These are phyloP conservation scores for Thalassarche chlororhynchos DNA, from an alignment of 2,113 vertebrate species.

Conservation along the genomic window DNA sequence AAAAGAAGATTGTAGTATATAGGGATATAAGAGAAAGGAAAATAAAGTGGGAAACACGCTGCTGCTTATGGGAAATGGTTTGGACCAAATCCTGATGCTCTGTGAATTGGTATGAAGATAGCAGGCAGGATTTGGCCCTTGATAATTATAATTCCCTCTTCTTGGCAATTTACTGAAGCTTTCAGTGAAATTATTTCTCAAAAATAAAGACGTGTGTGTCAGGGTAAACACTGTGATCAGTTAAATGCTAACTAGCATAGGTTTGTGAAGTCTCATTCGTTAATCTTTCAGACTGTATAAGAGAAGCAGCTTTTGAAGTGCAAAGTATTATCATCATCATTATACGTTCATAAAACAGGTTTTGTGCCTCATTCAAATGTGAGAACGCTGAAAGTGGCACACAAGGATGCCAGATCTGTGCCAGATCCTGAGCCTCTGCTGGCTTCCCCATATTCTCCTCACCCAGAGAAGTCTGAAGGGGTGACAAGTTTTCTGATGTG, in stretches of 20 bases:
- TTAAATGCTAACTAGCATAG: conserved; percentile 63
- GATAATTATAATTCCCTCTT: not conserved
- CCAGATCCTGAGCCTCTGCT: not conserved
- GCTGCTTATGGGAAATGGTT: not conserved
- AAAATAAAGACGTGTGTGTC: conserved; percentile 12
- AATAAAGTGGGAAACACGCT: not conserved
- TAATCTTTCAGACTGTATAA: conserved; percentile 48
- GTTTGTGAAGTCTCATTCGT: conserved; percentile 60
- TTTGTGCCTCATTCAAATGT: not conserved
- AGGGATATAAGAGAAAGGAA: not conserved
- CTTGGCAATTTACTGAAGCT: not conserved
- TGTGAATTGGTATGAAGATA: not conserved
- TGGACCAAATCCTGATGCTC: not conserved
- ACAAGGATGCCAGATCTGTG: not conserved
- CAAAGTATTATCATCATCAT: conserved; percentile 52
- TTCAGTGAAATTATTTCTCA: conserved; percentile 48
- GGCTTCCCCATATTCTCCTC: not conserved
- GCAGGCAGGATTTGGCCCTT: conserved; percentile 21
- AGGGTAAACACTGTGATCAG: conserved; percentile 62
- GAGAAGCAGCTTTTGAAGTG: conserved; percentile 61
- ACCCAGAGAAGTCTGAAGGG: not conserved
- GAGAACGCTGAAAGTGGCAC: not conserved
- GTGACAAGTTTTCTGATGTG: not conserved
- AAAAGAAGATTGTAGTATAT: not conserved
- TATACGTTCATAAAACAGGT: not conserved